Conservation (phyloP, 2,113 vertebrate genomes). For the Notechis scutatus region DNA sequence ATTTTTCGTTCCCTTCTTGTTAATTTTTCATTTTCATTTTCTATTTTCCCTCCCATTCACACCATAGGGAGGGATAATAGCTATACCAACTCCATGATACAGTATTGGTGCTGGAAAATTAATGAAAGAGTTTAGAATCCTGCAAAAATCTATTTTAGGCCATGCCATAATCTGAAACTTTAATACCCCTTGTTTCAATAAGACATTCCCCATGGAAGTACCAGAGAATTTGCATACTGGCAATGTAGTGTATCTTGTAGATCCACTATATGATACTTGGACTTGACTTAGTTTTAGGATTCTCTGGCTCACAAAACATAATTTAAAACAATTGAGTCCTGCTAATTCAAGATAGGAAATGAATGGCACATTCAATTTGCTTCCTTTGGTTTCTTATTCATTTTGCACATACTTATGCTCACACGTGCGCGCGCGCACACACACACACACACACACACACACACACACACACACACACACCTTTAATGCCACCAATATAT, state of each 20-base stretch:
- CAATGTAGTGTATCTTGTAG: neutral
- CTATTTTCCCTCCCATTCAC: neutral
- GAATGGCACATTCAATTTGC: neutral
- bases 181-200: neutral
- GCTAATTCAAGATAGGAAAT: neutral
- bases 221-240: neutral
- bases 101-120: neutral
- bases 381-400: neutral
- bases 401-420: neutral
- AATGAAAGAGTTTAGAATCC: neutral
- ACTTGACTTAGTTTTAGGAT: neutral
- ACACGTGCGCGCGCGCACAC: accelerated
- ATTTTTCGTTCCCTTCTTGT: neutral
- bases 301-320: neutral
- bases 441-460: too few relatives aligned
- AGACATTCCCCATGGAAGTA: neutral
- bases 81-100: too few relatives aligned
- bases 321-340: neutral
- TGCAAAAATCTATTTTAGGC: neutral
- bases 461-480: too few relatives aligned
- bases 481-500: neutral
- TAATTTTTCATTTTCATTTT: neutral
- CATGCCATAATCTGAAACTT: neutral
- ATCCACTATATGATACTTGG: neutral
- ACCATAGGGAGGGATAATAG: neutral